Evolutionary conservation across 2,888 invertebrate genomes (phyloP), one percentile per base, ranked within the genome.

Genomic region (Melinaea menophilus): DNA sequence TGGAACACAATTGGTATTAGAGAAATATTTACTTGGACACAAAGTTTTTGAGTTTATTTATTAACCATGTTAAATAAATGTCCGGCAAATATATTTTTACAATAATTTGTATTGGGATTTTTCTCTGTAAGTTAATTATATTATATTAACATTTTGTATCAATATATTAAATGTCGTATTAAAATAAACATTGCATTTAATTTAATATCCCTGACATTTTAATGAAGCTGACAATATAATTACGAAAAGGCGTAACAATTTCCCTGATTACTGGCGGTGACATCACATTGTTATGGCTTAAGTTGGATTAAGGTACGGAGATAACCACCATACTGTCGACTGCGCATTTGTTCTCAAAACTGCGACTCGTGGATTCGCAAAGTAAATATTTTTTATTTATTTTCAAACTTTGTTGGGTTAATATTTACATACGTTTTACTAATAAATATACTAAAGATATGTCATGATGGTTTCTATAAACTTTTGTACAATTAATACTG

Each of bases 191-290:
- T 31, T 51, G 31, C 31, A 51, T 51, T 31, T 51, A 4, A 51
- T 51, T 51, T 22, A 22, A 31, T 51, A 11, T 51, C 9, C 5
- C 22, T 31, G 31, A 51, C 22, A 9, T 51, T 51, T 51, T 12
- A 35, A 55, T 55, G 35, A 7, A 62, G 62, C 58, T 67, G 66
- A 63, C 63, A 48, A 55, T 55, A 41, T 63, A 65, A 66, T 68
- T 62, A 59, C 51, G 34, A 67, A 69, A 71, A 69, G 65, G 65
- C 66, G 63, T 64, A 68, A 68, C 68, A 67, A 71, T 73, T 71
- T 71, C 67, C 63, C 55, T 67, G 69, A 64, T 68, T 68, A 64
- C 59, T 58, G 69, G 61, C 63, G 62, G 62, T 56, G 56, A 60
- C 51, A 60, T 62, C 64, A 55, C 58, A 61, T 66, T 66, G 69